phyloP scores from a whole-genome alignment of 2,797 vertebrate species.

The Crax fasciolata region DNA sequence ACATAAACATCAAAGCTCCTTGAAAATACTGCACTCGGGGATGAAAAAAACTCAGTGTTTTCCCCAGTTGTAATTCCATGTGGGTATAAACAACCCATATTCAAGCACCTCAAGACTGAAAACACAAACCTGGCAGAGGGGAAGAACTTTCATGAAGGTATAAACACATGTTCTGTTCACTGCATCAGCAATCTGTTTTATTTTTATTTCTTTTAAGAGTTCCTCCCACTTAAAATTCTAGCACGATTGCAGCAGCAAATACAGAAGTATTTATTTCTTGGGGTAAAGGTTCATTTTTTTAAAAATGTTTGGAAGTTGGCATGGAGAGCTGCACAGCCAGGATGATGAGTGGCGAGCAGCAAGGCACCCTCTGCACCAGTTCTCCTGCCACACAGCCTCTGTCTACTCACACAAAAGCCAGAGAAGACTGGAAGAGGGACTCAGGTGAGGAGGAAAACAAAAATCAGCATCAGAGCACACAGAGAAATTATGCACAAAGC shows the following conservation, averaged over 20 bases:
- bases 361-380: neutral
- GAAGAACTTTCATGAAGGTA: neutral
- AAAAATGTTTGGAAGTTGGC: neutral
- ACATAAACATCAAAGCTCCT: neutral
- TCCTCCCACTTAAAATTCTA: neutral
- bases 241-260: neutral
- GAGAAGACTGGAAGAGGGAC: neutral
- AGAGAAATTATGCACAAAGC: neutral
- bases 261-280: neutral
- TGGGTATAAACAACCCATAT: neutral
- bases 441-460: neutral
- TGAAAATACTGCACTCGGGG: neutral
- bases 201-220: neutral
- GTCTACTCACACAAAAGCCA: neutral
- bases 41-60: neutral
- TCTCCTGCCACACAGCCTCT: neutral
- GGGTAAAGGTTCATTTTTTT: neutral
- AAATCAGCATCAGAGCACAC: neutral
- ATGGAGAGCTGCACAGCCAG: neutral
- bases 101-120: neutral
- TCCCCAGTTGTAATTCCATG: neutral
- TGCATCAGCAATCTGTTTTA: neutral
- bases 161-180: neutral
- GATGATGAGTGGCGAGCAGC: neutral
- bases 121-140: neutral